Evolutionary conservation across 2,888 invertebrate species (phyloP), one percentile per base, ranked within the genome.

Genomic region (Drosophila ustulata): DNA sequence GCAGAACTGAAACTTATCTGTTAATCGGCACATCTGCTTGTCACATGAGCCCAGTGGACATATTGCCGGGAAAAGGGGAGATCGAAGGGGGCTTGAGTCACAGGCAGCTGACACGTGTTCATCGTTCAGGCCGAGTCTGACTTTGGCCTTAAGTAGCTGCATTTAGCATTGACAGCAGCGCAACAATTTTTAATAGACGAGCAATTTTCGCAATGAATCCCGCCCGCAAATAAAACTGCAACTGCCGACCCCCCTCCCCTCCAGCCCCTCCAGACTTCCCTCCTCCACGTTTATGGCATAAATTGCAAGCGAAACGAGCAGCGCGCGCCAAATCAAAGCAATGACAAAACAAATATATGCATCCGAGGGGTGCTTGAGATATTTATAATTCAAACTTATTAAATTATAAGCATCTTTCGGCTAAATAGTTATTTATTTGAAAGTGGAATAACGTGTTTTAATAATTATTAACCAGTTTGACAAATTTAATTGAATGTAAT

Each of bases 1-100:
- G 43, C 39, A 50, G 26, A 79, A 84, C 81, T 78, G 82, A 84
- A 88, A 87, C 67, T 75, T 88, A 89, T 88, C 86, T 88, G 88
- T 88, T 89, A 80, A 89, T 87, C 85, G 82, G 75, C 85, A 82
- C 85, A 86, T 86, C 88, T 86, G 85, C 58, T 82, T 89, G 85
- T 89, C 89, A 85, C 86, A 88, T 88, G 89, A 82, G 52, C 1
- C 3, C 18, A 49, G 41, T 43, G 11, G 11, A 34, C 13, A 3
- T 13, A 6, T 4, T 26, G 9, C 11, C 3, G 23, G 30, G 34
- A 18, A 2, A 2, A 11, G 4, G 5, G 30, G 34, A n/a, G 11
- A 8, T 2, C 7, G n/a, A 39, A 39, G 26, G 18, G 52, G 39
- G 11, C 28, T 37, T 63, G 65, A 70, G 49, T 66, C 69, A 65